phyloP scores from a whole-genome alignment of 2,797 vertebrate genomes.

The Eleutherodactylus coqui region DNA sequence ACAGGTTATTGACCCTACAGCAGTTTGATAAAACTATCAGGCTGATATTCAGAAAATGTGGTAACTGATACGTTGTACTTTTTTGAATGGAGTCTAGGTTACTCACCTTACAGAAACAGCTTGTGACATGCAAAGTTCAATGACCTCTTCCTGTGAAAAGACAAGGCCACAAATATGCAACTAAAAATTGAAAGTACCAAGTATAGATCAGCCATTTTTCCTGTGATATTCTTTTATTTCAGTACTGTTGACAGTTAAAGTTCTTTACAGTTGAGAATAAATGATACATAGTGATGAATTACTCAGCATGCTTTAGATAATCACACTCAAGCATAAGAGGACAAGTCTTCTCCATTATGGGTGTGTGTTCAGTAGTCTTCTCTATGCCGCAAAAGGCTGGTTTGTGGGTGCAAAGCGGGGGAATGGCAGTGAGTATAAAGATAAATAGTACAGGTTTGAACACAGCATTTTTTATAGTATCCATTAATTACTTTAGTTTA shows the following conservation, averaged over 20 bases:
- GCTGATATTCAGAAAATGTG: not conserved
- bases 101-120: conserved; percentile 35
- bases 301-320: not conserved
- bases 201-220: not conserved
- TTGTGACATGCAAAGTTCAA: conserved; percentile 35
- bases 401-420: too few relatives aligned
- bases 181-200: conserved; percentile 46
- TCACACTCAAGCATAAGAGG: too few relatives aligned
- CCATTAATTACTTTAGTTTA: too few relatives aligned
- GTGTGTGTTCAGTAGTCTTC: too few relatives aligned
- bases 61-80: conserved; percentile 16
- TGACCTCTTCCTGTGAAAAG: conserved; percentile 2
- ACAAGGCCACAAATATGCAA: conserved; percentile 36
- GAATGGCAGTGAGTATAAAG: too few relatives aligned
- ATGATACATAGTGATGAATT: not conserved
- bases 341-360: too few relatives aligned
- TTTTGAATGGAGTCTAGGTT: conserved; percentile 50
- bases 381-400: too few relatives aligned
- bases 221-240: not conserved
- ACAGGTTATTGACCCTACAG: not conserved
- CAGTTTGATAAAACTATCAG: not conserved
- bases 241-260: not conserved
- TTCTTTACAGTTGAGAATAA: not conserved
- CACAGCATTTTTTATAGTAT: too few relatives aligned
- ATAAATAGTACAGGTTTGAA: too few relatives aligned